Percentiles rank a stretch among this genome's conserved stretches.
phyloP scores from a whole-genome alignment of 1,140 invertebrate genomes.

The Pantala flavescens region DNA sequence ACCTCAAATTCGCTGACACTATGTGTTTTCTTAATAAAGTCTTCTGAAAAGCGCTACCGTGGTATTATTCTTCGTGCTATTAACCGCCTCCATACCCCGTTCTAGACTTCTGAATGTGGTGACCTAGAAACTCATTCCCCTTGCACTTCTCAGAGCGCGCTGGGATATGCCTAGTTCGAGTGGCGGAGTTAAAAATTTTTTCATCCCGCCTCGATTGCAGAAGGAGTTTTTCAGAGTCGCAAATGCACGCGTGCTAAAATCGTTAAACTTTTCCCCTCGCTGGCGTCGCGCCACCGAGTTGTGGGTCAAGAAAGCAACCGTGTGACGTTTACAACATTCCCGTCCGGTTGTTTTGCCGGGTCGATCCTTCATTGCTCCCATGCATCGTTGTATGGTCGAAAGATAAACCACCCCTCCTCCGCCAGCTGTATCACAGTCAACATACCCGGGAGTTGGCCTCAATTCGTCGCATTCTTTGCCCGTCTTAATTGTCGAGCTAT shows the following conservation, averaged over 20 bases:
- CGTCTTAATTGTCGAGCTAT: not conserved
- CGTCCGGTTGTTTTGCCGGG: not conserved
- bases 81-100: no score
- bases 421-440: slow-evolving; percentile 4
- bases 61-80: no score
- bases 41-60: no score
- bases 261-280: not conserved
- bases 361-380: not conserved
- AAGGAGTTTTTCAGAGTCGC: not conserved
- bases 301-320: not conserved
- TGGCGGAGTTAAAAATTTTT: not conserved
- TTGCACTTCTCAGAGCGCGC: not conserved
- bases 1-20: no score
- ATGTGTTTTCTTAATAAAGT: no score
- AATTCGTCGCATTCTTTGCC: not conserved
- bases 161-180: not conserved
- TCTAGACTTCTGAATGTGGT: not conserved
- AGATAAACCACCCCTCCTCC: not conserved
- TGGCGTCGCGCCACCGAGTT: not conserved
- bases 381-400: no score
- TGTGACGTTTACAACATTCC: not conserved
- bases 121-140: not conserved
- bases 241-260: not conserved
- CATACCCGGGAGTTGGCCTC: slow-evolving; percentile 6
- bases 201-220: not conserved